Evolutionary conservation across 2,888 invertebrate genomes (phyloP).

Genomic region (Elegia similella): DNA sequence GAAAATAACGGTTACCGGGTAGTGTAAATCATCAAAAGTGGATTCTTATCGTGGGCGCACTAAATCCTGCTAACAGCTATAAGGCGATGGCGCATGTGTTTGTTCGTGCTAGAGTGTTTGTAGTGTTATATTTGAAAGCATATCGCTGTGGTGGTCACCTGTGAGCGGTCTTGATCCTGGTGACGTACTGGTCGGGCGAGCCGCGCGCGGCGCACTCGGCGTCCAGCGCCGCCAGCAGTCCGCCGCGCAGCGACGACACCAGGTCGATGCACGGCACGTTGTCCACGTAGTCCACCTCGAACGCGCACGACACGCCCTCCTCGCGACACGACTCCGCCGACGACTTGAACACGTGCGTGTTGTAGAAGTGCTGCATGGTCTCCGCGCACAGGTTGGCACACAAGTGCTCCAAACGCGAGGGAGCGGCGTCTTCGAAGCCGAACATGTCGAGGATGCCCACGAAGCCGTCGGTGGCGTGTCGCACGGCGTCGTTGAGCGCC

Average conservation of each 20-base stretch:
- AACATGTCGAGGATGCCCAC: conserved; percentile 98
- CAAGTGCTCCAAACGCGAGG: conserved; percentile 94
- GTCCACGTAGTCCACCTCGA: conserved; percentile 96
- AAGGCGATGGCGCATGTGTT: too few relatives aligned
- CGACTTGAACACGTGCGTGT: conserved; percentile 97
- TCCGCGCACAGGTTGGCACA: conserved; percentile 98
- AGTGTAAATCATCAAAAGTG: too few relatives aligned
- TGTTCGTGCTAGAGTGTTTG: too few relatives aligned
- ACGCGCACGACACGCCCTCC: conserved; percentile 94
- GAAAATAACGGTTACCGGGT: too few relatives aligned
- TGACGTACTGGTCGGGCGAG: conserved; percentile 80
- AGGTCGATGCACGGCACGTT: conserved; percentile 98
- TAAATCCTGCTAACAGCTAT: too few relatives aligned
- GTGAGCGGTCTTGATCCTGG: conserved; percentile 58
- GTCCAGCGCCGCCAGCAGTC: conserved; percentile 94
- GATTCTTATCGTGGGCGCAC: too few relatives aligned
- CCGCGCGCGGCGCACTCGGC: conserved; percentile 94
- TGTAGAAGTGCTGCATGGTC: conserved; percentile 98
- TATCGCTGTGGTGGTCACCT: conserved; percentile 10
- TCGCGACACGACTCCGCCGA: conserved; percentile 96
- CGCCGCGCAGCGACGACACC: conserved; percentile 95
- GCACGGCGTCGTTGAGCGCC: conserved; percentile 94
- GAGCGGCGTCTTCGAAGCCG: conserved; percentile 96
- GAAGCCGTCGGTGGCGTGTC: conserved; percentile 96
- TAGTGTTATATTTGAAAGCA: background rate